phyloP scores from a whole-genome alignment of 2,113 vertebrate genomes.

The Cynoglossus semilaevis region DNA sequence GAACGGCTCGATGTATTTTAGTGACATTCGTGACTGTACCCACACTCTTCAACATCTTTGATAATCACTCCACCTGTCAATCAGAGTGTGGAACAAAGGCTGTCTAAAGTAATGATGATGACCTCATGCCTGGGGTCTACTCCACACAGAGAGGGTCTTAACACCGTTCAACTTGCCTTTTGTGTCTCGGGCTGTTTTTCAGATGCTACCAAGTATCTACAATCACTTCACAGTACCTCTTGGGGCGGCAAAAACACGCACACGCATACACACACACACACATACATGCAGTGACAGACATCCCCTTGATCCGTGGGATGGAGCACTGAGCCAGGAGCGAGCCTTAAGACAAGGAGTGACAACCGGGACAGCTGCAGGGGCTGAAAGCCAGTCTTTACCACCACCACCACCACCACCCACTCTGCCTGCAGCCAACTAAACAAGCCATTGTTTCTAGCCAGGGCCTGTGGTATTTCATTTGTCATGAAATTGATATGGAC shows the following conservation, averaged over 20 bases:
- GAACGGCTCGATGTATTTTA: constrained; percentile 30
- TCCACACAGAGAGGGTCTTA: constrained; percentile 69
- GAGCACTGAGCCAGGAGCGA: constrained; percentile 68
- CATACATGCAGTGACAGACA: constrained; percentile 41
- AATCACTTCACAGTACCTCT: constrained; percentile 48
- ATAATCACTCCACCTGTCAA: constrained; percentile 59
- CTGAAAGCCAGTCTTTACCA: constrained; percentile 63
- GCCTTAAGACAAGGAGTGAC: constrained; percentile 79
- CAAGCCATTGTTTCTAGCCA: constrained; percentile 71
- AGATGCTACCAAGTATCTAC: constrained; percentile 44
- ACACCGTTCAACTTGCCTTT: constrained; percentile 66
- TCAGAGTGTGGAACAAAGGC: constrained; percentile 66
- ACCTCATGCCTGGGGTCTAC: constrained; percentile 69
- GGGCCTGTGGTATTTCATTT: constrained; percentile 77
- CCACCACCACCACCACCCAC: constrained; percentile 45
- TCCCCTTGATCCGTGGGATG: constrained; percentile 63
- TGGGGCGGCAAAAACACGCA: constrained; percentile 25
- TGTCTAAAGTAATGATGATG: constrained; percentile 67
- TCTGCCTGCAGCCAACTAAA: constrained; percentile 61
- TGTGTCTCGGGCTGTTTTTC: constrained; percentile 64
- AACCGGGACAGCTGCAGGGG: constrained; percentile 76
- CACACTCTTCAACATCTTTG: constrained; percentile 55
- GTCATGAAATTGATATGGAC: constrained; percentile 77
- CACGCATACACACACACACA: constrained; percentile 5
- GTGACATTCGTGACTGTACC: constrained; percentile 42